Percentiles rank a stretch among this genome's conserved stretches.
These are phyloP conservation scores for Drosophila paramelanica DNA, from an alignment of 2,888 invertebrate genomes.

Conservation along the genomic window DNA sequence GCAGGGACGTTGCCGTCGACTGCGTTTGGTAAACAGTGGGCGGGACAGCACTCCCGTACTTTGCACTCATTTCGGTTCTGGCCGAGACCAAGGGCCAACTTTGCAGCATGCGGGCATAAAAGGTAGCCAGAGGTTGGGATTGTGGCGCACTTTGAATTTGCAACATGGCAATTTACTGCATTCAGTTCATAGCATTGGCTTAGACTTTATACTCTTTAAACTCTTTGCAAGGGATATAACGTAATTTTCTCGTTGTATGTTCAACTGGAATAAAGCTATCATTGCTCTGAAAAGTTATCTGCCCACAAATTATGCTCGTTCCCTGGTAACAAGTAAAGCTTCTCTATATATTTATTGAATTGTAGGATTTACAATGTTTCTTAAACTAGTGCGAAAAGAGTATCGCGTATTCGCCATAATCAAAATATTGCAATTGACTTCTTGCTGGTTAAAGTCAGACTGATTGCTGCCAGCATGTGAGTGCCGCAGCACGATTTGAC, in stretches of 20 bases:
- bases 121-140: slow-evolving; percentile 33
- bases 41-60: neutral
- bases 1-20: slow-evolving; percentile 50
- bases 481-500: slow-evolving; percentile 71
- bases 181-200: slow-evolving; percentile 42
- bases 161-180: slow-evolving; percentile 57
- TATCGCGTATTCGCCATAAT: slow-evolving; percentile 14
- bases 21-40: slow-evolving; percentile 55
- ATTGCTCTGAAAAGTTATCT: too few relatives aligned
- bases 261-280: neutral
- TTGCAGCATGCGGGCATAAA: slow-evolving; percentile 48
- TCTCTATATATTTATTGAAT: too few relatives aligned
- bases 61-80: slow-evolving; percentile 12
- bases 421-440: neutral
- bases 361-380: too few relatives aligned
- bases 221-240: slow-evolving; percentile 7
- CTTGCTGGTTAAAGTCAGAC: slow-evolving; percentile 35
- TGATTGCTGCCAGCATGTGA: slow-evolving; percentile 60
- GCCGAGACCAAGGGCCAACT: slow-evolving; percentile 39
- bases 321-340: too few relatives aligned
- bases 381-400: slow-evolving; percentile 12
- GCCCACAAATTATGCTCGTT: too few relatives aligned
- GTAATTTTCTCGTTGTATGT: neutral
- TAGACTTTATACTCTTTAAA: slow-evolving; percentile 15
- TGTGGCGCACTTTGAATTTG: slow-evolving; percentile 54